Evolutionary conservation across 1,140 invertebrate genomes (phyloP), one percentile per base, ranked within the genome.

Genomic region (Brachionus asplanchnoidis): DNA sequence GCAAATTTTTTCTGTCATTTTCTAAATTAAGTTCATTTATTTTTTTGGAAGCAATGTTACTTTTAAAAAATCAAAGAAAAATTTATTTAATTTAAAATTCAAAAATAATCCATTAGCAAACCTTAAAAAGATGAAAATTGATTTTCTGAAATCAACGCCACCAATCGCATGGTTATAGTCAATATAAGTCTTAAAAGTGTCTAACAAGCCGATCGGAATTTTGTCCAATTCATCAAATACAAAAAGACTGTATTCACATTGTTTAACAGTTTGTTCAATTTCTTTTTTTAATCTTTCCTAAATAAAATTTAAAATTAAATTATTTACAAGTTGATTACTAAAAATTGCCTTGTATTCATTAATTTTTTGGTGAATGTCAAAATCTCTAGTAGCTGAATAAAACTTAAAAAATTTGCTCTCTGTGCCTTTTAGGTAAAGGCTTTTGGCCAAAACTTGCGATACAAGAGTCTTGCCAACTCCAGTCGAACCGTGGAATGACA

Each of bases 191-290:
- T 94, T 94, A 20, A 99, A 91, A 8, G 92, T 91, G 89, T 98
- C 94, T n/a, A 99, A 91, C 9, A 97, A 87, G 14, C 93, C 93
- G 17, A 92, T 87, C 7, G 95, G 94, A 92, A 98, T 95, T 89
- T 97, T 96, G 88, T 99, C 95, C 8, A 98, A 93, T 91, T 99
- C 97, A 91, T 99, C 97, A 91, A 99, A 97, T 85, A 99, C 93
- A 88, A 99, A 97, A 36, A 98, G 86, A 0, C 95, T 94, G 75
- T 91, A 90, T 12, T 91, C 90, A 91, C 97, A 99, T 11, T 88
- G 86, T 50, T 88, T 88, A 8, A 96, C 91, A 87, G 92, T 91
- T 0, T 88, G 88, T 85, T 90, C 89, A 60, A 96, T 92, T 87
- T 91, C 90, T 1, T 90, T 85, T 75, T 90, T 87, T 9, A 95